Conservation (phyloP, 2,888 invertebrate species). For the Agrochola lychnidis region DNA sequence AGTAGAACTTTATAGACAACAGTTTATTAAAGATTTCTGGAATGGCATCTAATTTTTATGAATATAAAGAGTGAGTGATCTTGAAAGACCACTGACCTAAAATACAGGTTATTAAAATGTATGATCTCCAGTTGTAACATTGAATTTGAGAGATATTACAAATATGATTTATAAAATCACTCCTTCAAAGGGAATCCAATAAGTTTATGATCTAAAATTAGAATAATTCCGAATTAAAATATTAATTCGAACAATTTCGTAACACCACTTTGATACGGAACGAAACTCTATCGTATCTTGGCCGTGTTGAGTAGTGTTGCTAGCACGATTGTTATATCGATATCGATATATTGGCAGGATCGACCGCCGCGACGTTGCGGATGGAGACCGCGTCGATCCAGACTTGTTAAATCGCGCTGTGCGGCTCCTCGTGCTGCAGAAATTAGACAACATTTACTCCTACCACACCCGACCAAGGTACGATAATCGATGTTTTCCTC, state of each 20-base stretch:
- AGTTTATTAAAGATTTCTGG: constrained; percentile 28
- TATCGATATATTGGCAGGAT: constrained; percentile 89
- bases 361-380: constrained; percentile 87
- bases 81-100: neutral
- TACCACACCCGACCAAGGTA: constrained; percentile 91
- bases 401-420: constrained; percentile 90
- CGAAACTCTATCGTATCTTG: constrained; percentile 79
- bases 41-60: neutral
- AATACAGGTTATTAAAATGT: neutral
- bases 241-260: constrained; percentile 2
- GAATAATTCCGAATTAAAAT: constrained; percentile 20
- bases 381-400: constrained; percentile 86
- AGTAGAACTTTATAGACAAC: constrained; percentile 18
- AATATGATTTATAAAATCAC: neutral
- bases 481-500: constrained; percentile 85
- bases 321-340: constrained; percentile 79
- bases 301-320: constrained; percentile 81
- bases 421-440: constrained; percentile 90
- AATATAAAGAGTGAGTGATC: neutral
- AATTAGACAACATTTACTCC: constrained; percentile 91
- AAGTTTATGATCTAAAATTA: neutral
- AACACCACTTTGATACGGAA: constrained; percentile 57
- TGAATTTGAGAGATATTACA: neutral
- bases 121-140: neutral
- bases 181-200: neutral